Percentiles rank a stretch among this genome's conserved stretches.
Evolutionary conservation across 1,140 invertebrate species (phyloP).

Genomic region (Mya arenaria): DNA sequence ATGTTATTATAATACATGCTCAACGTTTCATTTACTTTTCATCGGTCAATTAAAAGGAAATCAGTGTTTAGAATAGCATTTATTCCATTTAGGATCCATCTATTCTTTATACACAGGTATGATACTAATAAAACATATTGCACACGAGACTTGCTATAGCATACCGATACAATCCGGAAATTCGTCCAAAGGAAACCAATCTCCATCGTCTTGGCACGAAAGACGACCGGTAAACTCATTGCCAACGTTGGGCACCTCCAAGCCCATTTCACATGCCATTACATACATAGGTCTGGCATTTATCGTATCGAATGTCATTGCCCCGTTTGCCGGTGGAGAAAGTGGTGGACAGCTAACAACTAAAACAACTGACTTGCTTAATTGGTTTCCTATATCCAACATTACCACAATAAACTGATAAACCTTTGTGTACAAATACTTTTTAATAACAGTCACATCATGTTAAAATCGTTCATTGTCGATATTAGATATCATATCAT

Average conservation of each 20-base stretch:
- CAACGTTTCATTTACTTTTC: too few species aligned
- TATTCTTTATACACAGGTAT: too few species aligned
- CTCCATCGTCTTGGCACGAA: conserved; percentile 7
- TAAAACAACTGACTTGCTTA: neutral
- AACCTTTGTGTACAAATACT: too few species aligned
- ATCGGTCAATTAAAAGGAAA: neutral
- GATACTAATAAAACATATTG: too few species aligned
- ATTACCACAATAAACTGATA: too few species aligned
- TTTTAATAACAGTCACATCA: too few species aligned
- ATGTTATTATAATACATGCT: too few species aligned
- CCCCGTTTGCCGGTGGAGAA: neutral
- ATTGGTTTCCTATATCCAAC: neutral
- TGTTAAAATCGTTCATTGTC: too few species aligned
- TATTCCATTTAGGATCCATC: too few species aligned
- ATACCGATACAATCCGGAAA: conserved; percentile 18
- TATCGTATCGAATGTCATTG: neutral
- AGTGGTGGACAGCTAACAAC: neutral
- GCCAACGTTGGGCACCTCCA: neutral
- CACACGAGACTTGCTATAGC: too few species aligned
- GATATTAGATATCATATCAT: too few species aligned
- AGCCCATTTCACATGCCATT: neutral
- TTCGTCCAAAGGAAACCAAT: conserved; percentile 11
- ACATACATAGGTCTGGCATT: neutral
- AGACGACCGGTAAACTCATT: neutral
- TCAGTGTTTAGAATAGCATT: too few species aligned